A percentile compares a stretch with the other conserved stretches of the same genome.
Evolutionary conservation across 1,140 invertebrate genomes (phyloP).

Genomic region (Halyomorpha halys): DNA sequence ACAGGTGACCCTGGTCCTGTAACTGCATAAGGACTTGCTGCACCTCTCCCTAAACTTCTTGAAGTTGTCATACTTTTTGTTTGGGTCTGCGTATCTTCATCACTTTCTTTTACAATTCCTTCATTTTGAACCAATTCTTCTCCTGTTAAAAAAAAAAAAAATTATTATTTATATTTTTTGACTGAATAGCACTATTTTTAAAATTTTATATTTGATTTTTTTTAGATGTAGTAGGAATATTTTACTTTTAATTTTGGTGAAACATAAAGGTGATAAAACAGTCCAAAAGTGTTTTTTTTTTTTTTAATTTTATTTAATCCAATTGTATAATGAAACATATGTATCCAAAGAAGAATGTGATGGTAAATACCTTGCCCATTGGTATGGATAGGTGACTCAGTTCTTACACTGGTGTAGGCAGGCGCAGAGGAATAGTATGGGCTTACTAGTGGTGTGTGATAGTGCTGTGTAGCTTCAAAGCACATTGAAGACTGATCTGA

Average conservation of each 20-base stretch:
- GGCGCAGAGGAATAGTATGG: slow-evolving; percentile 21
- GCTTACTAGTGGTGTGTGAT: slow-evolving; percentile 25
- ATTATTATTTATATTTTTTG: too few species aligned
- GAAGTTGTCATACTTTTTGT: slow-evolving; percentile 4
- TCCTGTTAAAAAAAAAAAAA: neutral
- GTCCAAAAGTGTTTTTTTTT: too few species aligned
- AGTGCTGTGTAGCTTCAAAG: slow-evolving; percentile 25
- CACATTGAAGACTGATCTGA: slow-evolving; percentile 26
- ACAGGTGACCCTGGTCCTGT: slow-evolving; percentile 35
- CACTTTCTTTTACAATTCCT: neutral
- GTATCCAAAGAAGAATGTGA: too few species aligned
- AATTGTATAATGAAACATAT: too few species aligned
- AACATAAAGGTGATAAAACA: too few species aligned
- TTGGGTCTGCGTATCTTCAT: neutral
- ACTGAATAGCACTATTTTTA: too few species aligned
- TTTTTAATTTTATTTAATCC: too few species aligned
- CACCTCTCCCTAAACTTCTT: slow-evolving; percentile 2
- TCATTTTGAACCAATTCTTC: neutral
- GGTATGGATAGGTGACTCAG: slow-evolving; percentile 14
- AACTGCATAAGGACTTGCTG: slow-evolving; percentile 31
- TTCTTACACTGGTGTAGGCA: slow-evolving; percentile 19
- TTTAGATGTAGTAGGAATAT: too few species aligned
- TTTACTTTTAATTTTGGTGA: too few species aligned
- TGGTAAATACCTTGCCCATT: neutral
- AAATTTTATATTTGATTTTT: too few species aligned